Evolutionary conservation across 2,113 vertebrate species (phyloP), one percentile per base, ranked within the genome.

Genomic region (Zosterops lateralis): DNA sequence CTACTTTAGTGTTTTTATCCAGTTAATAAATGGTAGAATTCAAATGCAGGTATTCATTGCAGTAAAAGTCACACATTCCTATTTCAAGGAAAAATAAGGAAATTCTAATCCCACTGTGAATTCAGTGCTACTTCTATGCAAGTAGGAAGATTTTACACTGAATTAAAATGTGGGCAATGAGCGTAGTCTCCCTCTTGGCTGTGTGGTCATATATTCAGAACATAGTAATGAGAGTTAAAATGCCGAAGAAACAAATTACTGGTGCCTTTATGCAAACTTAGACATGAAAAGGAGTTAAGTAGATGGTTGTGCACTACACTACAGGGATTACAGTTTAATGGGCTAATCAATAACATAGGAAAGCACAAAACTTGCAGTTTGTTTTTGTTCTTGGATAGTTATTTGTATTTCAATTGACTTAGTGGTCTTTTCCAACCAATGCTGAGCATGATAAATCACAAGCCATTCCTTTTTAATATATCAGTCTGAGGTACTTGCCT

Each of bases 181-280:
- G 4, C 0, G 0, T 8, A 72, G 5, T 31, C 12, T 51, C 15
- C 60, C 7, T 11, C 5, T 82, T 56, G 22, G 6, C n/a, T 48
- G 9, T 25, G n/a, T 28, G 48, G 34, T 64, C 45, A 40, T 18
- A 25, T 18, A 56, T 51, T 74, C 18, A 62, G 38, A 68, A 76
- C 3, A 18, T 31, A 40, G 16, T 42, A 70, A 61, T 50, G 19
- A 68, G 31, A 82, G 16, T 3, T 70, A 32, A 79, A 72, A 83
- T 36, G 17, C 16, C 76, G 36, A 81, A 89, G n/a, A 72, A 89
- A 45, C 2, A 13, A 10, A 8, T 36, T 86, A 29, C 47, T 53
- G 6, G 9, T 38, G 16, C 11, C 10, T 62, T 83, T 76, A 42
- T 62, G 24, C 15, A 79, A 84, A 87, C 25, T 51, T 60, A 70